Evolutionary conservation across 2,797 vertebrate species (phyloP), one percentile per base, ranked within the genome.

Genomic region (Champsocephalus gunnari): DNA sequence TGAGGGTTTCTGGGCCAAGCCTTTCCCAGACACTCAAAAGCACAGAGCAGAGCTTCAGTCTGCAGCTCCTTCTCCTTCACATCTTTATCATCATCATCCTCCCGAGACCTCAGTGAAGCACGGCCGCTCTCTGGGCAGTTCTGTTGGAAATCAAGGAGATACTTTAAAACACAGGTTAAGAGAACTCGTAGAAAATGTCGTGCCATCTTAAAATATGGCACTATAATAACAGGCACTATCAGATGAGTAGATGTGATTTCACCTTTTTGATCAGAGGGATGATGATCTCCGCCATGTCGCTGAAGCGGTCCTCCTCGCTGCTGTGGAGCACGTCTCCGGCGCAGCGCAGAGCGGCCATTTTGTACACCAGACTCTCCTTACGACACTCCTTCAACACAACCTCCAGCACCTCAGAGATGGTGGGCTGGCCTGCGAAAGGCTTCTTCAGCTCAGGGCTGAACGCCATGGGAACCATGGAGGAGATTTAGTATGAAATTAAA

Each of bases 201-300:
- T 1, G 9, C 45, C 13, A 17, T 62, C 12, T 51, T 50, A 5
- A 55, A 47, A 11, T 21, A 7, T 0, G 38, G 4, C 32, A 13
- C 13, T 5, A 6, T 3, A 16, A 17, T 12, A 55, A 38, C 24
- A 47, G 32, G 51, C 5, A 9, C 11, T 11, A 47, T 63, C 3
- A 41, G 9, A 21, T 3, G 1, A 43, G 28, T 0, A 38, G 6
- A 50, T 11, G 9, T 32, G 47, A n/a, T 17, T 9, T 3, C 12
- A 99, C 98, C 97, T 99, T 99, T 90, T 95, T 96, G 90, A 99
- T 97, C 65, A 99, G 89, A 63, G 97, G 97, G 84, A 99, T 94
- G 64, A 99, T 72, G 63, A 99, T 95, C 49, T 96, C 95, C 1
- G 95, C 90, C 91, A 99, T 81, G 66, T 97, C 94, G 43, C 94